Conservation (phyloP, 2,888 invertebrate species). For the Synergus japonicus region DNA sequence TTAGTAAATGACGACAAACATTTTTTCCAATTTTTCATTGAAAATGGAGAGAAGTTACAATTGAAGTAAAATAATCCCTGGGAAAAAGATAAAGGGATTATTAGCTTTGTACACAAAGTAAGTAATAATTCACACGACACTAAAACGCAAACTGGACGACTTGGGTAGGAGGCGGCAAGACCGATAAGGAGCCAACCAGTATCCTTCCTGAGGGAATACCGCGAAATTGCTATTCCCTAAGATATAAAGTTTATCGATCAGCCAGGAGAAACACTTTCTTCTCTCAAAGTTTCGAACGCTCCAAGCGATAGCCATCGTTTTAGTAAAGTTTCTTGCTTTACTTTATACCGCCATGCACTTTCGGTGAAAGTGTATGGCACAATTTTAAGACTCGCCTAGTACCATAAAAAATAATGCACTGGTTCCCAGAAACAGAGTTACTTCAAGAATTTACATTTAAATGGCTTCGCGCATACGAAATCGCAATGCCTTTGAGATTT, state of each 20-base stretch:
- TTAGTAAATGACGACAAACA: too few relatives aligned
- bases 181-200: constrained; percentile 41
- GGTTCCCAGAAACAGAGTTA: constrained; percentile 15
- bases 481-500: constrained; percentile 14
- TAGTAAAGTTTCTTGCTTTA: constrained; percentile 33
- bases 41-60: too few relatives aligned
- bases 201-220: constrained; percentile 58
- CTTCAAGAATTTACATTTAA: constrained; percentile 30
- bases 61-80: neutral
- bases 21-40: too few relatives aligned
- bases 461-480: constrained; percentile 27
- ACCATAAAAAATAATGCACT: constrained; percentile 30
- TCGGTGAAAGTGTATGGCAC: constrained; percentile 32
- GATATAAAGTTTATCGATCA: constrained; percentile 62
- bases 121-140: neutral
- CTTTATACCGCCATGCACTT: constrained; percentile 34
- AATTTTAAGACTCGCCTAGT: constrained; percentile 28
- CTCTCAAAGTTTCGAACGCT: constrained; percentile 49
- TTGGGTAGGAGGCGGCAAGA: constrained; percentile 52
- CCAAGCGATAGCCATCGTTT: constrained; percentile 31
- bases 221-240: constrained; percentile 62
- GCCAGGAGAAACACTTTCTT: constrained; percentile 56
- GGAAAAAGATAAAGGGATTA: neutral
- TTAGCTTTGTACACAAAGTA: neutral
- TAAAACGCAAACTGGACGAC: constrained; percentile 8